Conservation (phyloP, 1,140 invertebrate species). For the Archegozetes longisetosus region DNA sequence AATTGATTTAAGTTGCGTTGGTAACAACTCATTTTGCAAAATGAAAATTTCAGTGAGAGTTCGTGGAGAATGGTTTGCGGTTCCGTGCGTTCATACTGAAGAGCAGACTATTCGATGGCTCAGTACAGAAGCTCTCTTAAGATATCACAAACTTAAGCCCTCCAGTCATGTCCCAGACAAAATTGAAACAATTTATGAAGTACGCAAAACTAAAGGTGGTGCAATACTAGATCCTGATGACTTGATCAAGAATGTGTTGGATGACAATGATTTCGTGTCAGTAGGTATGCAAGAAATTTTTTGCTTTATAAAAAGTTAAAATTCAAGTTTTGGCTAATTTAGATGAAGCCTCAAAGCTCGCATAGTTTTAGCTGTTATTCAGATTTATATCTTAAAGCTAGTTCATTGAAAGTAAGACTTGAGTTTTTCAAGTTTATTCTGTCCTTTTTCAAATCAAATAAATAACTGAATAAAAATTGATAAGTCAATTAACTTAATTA, state of each 20-base stretch:
- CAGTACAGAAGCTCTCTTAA: conserved; percentile 38
- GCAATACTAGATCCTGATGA: conserved; percentile 44
- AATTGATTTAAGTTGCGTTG: not conserved
- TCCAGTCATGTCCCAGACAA: conserved; percentile 15
- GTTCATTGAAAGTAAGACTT: too few species aligned
- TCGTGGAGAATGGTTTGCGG: conserved; percentile 44
- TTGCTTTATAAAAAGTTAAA: not conserved
- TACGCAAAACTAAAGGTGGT: conserved; percentile 43
- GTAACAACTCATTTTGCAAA: not conserved
- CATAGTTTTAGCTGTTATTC: conserved; percentile 5
- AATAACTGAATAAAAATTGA: not conserved
- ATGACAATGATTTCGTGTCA: conserved; percentile 47
- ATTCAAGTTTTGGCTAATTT: not conserved
- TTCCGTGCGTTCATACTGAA: conserved; percentile 39
- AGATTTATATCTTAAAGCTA: too few species aligned
- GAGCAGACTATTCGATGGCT: conserved; percentile 36
- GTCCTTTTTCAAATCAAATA: too few species aligned
- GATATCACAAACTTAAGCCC: conserved; percentile 34
- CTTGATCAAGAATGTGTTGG: conserved; percentile 37
- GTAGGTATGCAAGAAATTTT: conserved; percentile 33
- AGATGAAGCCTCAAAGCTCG: not conserved
- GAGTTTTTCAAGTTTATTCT: too few species aligned
- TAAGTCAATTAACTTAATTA: conserved; percentile 19
- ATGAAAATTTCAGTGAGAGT: conserved; percentile 47
- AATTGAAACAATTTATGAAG: conserved; percentile 35